Base-by-base conservation (phyloP, 2,113 vertebrate species). In the Dromaius novaehollandiae region DNA sequence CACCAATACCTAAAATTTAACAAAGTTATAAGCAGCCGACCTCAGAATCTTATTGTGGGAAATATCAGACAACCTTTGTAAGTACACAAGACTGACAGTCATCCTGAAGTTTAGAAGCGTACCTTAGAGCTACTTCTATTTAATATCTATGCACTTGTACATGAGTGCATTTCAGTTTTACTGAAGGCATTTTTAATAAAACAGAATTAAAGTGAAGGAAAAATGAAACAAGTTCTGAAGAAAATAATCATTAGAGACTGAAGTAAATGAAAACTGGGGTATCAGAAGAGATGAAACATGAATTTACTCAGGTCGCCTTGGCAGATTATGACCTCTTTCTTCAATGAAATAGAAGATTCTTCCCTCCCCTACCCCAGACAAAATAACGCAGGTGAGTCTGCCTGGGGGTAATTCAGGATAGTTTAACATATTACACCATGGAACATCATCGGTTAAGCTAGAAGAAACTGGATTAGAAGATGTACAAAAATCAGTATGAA, bases 61-160 rank as follows among this genome's bases (percentile, higher is more conserved):
- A 56, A 19, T 30, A 66, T 34, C 2, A 64, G 53, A 36, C 25
- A 71, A 12, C 8, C 18, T 78, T 71, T 87, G 32, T 26, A 86
- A 74, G 11, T 11, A 12, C 11, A 48, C 18, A 61, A 44, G 50
- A 17, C 11, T 55, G 17, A 86, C 21, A 40, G 70, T 10, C 12
- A 69, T 11, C 19, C 16, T 18, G 6, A 9, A 75, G 17, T 44
- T 89, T 42, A 84, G 16, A 82, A 91, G 42, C 0, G 1, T 25
- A 73, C 14, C 28, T 81, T 74, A 19, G 32, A 77, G 60, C 17
- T 69, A 69, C 21, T 66, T 53, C 24, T 90, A 46, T 25, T 61
- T 79, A 81, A 76, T 46, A 16, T 24, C n/a, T 75, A 66, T 0
- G 0, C 38, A 34, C 1, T 2, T 63, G 8, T 50, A 65, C 2